A percentile compares a stretch with the other conserved stretches of the same genome.
These are phyloP conservation scores for Phylloscopus whistleri DNA, from an alignment of 2,113 vertebrate species.

Conservation along the genomic window DNA sequence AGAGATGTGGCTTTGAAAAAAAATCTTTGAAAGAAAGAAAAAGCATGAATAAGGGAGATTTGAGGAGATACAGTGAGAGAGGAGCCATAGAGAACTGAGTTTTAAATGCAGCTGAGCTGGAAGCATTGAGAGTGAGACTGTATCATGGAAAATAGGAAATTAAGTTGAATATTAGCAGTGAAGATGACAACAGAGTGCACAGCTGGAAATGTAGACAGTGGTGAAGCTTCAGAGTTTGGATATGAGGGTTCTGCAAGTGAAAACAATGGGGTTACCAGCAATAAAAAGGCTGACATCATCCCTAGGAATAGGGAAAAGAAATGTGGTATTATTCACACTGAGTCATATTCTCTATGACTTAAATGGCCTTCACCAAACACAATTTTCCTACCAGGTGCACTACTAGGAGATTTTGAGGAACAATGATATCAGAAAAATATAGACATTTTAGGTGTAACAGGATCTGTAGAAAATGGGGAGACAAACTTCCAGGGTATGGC, in stretches of 20 bases:
- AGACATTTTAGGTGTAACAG: not conserved
- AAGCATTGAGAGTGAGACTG: not conserved
- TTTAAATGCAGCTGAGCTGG: not conserved
- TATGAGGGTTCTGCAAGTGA: not conserved
- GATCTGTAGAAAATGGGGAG: not conserved
- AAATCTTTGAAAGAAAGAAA: slow-evolving; percentile 44
- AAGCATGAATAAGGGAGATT: not conserved
- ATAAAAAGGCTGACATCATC: not conserved
- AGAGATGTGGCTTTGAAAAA: slow-evolving; percentile 25
- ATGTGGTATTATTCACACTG: not conserved
- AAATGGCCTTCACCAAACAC: not conserved
- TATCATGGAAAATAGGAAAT: not conserved
- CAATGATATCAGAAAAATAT: not conserved
- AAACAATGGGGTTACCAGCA: not conserved
- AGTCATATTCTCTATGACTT: not conserved
- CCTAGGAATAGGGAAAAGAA: not conserved
- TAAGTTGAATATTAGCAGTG: not conserved
- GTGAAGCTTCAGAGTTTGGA: not conserved
- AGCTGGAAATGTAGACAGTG: not conserved
- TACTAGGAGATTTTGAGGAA: not conserved
- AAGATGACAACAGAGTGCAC: not conserved
- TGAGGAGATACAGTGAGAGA: not conserved
- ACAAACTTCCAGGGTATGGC: not conserved
- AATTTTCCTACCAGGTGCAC: not conserved
- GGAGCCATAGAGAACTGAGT: not conserved